These are phyloP conservation scores for Athalia circularis DNA, from an alignment of 2,888 invertebrate genomes.

Conservation along the genomic window DNA sequence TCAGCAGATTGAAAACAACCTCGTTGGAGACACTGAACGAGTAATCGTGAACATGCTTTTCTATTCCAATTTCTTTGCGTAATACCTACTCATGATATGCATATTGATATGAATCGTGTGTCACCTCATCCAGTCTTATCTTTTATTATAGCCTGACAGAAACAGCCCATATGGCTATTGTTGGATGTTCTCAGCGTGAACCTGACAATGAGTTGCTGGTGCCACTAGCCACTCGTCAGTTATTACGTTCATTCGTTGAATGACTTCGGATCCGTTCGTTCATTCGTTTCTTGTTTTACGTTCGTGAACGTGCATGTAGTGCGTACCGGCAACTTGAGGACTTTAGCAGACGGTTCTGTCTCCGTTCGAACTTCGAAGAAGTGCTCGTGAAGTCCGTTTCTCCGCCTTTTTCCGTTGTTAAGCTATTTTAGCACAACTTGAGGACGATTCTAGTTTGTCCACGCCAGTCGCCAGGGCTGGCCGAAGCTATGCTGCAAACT, in stretches of 20 bases:
- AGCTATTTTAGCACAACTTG: too few relatives aligned
- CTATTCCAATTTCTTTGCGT: too few relatives aligned
- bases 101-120: not conserved
- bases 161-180: not conserved
- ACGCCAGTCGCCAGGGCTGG: too few relatives aligned
- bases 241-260: not conserved
- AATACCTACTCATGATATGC: too few relatives aligned
- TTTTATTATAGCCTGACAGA: not conserved
- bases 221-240: constrained; percentile 1
- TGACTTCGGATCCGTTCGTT: constrained; percentile 1
- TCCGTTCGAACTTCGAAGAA: not conserved
- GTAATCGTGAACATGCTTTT: too few relatives aligned
- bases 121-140: not conserved
- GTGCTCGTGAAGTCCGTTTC: too few relatives aligned
- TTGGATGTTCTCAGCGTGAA: not conserved
- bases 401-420: too few relatives aligned
- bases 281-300: not conserved
- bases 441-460: too few relatives aligned
- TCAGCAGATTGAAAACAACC: too few relatives aligned
- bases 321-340: not conserved
- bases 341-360: not conserved
- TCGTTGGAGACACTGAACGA: too few relatives aligned
- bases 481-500: too few relatives aligned
- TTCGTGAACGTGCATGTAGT: not conserved
- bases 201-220: not conserved